Evolutionary conservation across 2,888 invertebrate genomes (phyloP), one percentile per base, ranked within the genome.

Genomic region (Sacculina carcini): DNA sequence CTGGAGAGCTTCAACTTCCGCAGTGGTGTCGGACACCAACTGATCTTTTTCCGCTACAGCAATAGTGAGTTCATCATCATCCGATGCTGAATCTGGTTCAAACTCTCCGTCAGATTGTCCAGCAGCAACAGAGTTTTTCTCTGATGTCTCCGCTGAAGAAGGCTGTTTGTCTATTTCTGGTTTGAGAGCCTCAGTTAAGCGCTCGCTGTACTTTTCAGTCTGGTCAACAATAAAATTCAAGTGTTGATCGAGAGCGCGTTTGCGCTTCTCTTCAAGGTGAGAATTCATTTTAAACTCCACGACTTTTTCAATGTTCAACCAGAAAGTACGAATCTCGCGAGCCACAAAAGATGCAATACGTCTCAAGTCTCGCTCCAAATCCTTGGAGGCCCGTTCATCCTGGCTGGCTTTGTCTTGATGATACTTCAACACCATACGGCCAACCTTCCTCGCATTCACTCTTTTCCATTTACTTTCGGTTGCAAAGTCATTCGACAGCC

Each of bases 401-500:
- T 84, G 84, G 58, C 78, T 71, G 51, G 89, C 85, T 62, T 85
- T 84, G 58, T 90, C 87, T 67, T 84, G 82, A 65, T 56, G 56
- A 40, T 56, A 57, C 36, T 57, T 57, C 32, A 55, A 54, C 32
- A 57, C 58, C 53, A 56, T 55, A 16, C 55, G 52, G n/a, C 57
- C 58, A 50, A 55, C 53, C 69, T 85, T 90, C 64, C 84, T 84
- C 1, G 92, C 89, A 5, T 87, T 85, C 54, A 84, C 81, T 65
- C 87, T 87, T 64, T 98, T 98, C 89, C 90, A 92, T 65, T 90
- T 92, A 56, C 94, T 74, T 67, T 99, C 98, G 65, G 90, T 86
- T 28, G 84, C 84, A 68, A 98, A 98, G 69, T 98, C 96, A 36
- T 87, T 83, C 34, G 92, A 86, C 58, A 99, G 71, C 98, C 98